These are phyloP conservation scores for Desmodus rotundus DNA, from an alignment of 2,113 vertebrate genomes.

Conservation along the genomic window DNA sequence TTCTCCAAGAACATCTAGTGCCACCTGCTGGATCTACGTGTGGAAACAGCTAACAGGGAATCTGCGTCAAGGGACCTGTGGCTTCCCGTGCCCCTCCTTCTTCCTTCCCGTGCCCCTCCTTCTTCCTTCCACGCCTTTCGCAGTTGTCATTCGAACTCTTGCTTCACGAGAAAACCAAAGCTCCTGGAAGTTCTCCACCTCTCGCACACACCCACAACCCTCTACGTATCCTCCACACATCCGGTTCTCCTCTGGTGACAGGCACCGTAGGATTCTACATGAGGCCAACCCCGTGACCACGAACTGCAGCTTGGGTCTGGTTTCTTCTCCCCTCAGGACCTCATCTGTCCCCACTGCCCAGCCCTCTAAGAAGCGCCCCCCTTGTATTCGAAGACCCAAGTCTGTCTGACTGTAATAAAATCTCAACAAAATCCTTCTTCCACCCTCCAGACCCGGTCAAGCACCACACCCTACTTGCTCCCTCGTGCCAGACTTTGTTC, in stretches of 20 bases:
- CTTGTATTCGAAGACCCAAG: neutral
- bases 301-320: neutral
- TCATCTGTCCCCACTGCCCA: neutral
- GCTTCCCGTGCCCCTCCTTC: neutral
- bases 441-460: neutral
- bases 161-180: neutral
- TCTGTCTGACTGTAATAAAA: neutral
- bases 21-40: conserved; percentile 72
- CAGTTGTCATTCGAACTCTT: neutral
- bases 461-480: neutral
- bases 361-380: neutral
- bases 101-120: no score
- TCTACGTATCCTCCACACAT: neutral
- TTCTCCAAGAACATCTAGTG: conserved; percentile 60
- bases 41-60: neutral
- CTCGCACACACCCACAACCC: neutral
- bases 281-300: neutral
- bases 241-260: neutral
- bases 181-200: neutral
- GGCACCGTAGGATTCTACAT: neutral
- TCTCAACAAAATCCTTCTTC: neutral
- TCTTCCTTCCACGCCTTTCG: neutral
- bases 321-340: neutral
- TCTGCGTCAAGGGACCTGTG: fast-evolving
- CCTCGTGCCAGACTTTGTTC: neutral